These are phyloP conservation scores for Catonia carolina DNA, from an alignment of 2,888 invertebrate genomes.

Conservation along the genomic window DNA sequence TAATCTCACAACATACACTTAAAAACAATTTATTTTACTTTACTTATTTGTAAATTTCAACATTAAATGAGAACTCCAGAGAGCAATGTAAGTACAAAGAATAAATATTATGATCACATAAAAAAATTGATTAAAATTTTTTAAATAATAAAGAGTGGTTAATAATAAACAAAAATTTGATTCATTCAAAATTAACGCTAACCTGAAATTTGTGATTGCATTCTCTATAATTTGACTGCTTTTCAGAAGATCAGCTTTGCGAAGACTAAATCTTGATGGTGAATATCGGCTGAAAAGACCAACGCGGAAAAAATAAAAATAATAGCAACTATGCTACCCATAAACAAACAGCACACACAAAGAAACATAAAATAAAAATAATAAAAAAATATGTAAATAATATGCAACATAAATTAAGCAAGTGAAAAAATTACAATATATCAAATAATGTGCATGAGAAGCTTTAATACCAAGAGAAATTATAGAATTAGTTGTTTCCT, in stretches of 20 bases:
- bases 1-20: too few relatives aligned
- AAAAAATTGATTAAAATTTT: too few relatives aligned
- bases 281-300: conserved; percentile 65
- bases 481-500: too few relatives aligned
- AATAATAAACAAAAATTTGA: conserved; percentile 20
- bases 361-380: conserved; percentile 31
- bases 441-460: conserved; percentile 6
- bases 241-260: conserved; percentile 72
- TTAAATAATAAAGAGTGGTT: too few relatives aligned
- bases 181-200: conserved; percentile 41
- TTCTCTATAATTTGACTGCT: conserved; percentile 72
- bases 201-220: conserved; percentile 66
- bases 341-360: conserved; percentile 26
- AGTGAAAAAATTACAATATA: conserved; percentile 4
- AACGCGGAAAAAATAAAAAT: conserved; percentile 33
- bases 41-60: too few relatives aligned
- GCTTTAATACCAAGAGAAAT: too few relatives aligned
- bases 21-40: too few relatives aligned
- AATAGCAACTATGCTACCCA: conserved; percentile 32
- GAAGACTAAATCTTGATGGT: conserved; percentile 72
- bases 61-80: too few relatives aligned
- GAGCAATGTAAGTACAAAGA: too few relatives aligned
- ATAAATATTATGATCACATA: too few relatives aligned
- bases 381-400: conserved; percentile 6
- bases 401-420: background rate